phyloP scores from a whole-genome alignment of 92 coral and sea anemone genomes.

The Hydrozoanthus gracilis region DNA sequence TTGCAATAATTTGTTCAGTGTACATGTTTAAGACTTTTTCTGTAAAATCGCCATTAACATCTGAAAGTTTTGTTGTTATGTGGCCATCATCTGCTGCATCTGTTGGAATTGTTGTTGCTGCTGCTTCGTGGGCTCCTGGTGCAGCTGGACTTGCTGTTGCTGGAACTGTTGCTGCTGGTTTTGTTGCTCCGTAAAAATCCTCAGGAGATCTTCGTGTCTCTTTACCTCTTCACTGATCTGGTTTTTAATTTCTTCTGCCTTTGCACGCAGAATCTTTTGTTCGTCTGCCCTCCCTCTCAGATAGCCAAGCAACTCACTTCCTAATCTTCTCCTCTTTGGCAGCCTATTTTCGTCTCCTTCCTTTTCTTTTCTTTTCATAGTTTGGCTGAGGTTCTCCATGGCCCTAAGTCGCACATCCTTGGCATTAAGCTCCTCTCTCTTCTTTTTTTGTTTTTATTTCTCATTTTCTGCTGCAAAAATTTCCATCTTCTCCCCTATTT shows the following conservation, averaged over 20 bases:
- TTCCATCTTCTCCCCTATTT: background rate
- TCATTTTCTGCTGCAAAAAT: too few species aligned
- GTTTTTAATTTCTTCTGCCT: slow-evolving; percentile 17
- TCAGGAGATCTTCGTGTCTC: background rate
- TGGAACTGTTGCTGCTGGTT: slow-evolving; percentile 43
- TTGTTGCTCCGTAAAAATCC: slow-evolving; percentile 23
- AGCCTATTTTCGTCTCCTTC: slow-evolving; percentile 23
- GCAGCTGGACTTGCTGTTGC: slow-evolving; percentile 45
- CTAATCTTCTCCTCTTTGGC: slow-evolving; percentile 23
- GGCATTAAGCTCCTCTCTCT: too few species aligned
- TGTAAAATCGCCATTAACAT: slow-evolving; percentile 2
- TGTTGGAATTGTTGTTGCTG: slow-evolving; percentile 29
- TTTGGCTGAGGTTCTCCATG: too few species aligned
- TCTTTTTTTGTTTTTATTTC: too few species aligned
- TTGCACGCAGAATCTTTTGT: slow-evolving; percentile 36
- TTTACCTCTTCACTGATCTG: slow-evolving; percentile 28
- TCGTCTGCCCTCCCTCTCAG: background rate
- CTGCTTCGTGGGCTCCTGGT: slow-evolving; percentile 45
- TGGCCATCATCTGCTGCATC: background rate
- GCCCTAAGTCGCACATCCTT: too few species aligned
- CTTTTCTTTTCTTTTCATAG: too few species aligned
- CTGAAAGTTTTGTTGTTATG: slow-evolving; percentile 30
- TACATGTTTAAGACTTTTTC: slow-evolving; percentile 17
- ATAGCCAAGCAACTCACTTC: background rate
- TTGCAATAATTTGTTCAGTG: background rate